Evolutionary conservation across 2,797 vertebrate species (phyloP).

Genomic region (Catamblyrhynchus diadema): DNA sequence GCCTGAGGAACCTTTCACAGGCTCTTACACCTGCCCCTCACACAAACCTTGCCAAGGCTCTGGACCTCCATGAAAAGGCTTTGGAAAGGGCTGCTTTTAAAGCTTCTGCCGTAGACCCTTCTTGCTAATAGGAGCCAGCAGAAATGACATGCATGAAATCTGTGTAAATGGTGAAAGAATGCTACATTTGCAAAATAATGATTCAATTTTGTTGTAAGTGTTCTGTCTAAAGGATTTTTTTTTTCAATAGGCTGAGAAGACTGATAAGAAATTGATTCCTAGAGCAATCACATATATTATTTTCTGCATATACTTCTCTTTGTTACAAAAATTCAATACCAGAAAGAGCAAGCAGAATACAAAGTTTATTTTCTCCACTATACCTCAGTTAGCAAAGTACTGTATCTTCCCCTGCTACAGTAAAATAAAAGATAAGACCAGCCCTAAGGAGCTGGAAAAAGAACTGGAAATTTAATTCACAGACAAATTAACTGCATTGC

Average conservation of each 20-base stretch:
- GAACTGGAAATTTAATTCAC: constrained; percentile 16
- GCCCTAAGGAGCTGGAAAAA: not conserved
- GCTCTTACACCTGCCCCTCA: not conserved
- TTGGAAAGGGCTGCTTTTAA: not conserved
- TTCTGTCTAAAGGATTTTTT: not conserved
- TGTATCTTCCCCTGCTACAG: not conserved
- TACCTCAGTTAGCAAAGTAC: not conserved
- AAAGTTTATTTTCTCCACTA: not conserved
- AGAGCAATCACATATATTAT: not conserved
- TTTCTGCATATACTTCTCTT: not conserved
- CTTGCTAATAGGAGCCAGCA: not conserved
- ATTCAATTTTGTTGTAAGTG: not conserved
- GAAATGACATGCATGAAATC: not conserved
- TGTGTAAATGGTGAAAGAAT: not conserved
- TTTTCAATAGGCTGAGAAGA: not conserved
- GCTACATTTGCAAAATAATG: not conserved
- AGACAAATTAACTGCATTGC: constrained; percentile 26
- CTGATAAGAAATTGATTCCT: not conserved
- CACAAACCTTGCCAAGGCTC: not conserved
- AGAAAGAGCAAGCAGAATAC: not conserved
- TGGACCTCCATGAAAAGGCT: not conserved
- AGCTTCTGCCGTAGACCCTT: not conserved
- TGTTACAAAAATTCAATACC: not conserved
- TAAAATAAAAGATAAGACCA: constrained; percentile 22
- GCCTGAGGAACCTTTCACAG: not conserved